A percentile compares a stretch with the other conserved stretches of the same genome.
Evolutionary conservation across 2,113 vertebrate genomes (phyloP).

Genomic region (Monarcha castaneiventris): DNA sequence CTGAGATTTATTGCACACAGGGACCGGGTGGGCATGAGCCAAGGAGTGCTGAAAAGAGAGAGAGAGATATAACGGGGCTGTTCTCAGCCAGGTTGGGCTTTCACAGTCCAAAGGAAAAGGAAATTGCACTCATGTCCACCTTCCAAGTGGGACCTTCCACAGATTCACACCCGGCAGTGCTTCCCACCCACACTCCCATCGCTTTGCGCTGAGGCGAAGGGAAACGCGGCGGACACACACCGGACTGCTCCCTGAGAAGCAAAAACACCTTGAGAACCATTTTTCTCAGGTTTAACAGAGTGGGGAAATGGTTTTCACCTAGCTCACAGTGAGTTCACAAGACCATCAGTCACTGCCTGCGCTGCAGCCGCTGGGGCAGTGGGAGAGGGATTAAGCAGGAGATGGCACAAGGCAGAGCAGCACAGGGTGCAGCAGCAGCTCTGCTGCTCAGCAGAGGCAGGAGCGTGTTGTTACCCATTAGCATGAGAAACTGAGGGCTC

Average conservation of each 20-base stretch:
- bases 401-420: background rate
- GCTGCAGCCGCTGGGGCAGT: background rate
- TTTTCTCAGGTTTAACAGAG: constrained; percentile 28
- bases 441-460: background rate
- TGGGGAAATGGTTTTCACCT: constrained; percentile 1
- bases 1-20: background rate
- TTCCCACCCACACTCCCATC: background rate
- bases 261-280: background rate
- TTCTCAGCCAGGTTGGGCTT: background rate
- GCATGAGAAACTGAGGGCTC: background rate
- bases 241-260: background rate
- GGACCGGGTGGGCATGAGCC: background rate
- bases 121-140: background rate
- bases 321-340: background rate
- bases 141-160: background rate
- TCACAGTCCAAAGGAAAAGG: background rate
- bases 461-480: accelerated
- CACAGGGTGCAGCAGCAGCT: accelerated
- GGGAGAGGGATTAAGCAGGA: background rate
- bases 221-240: background rate
- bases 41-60: background rate
- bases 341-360: background rate
- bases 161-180: background rate
- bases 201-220: background rate
- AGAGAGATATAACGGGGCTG: background rate